Conservation (phyloP, 2,113 vertebrate genomes). For the Garra rufa region DNA sequence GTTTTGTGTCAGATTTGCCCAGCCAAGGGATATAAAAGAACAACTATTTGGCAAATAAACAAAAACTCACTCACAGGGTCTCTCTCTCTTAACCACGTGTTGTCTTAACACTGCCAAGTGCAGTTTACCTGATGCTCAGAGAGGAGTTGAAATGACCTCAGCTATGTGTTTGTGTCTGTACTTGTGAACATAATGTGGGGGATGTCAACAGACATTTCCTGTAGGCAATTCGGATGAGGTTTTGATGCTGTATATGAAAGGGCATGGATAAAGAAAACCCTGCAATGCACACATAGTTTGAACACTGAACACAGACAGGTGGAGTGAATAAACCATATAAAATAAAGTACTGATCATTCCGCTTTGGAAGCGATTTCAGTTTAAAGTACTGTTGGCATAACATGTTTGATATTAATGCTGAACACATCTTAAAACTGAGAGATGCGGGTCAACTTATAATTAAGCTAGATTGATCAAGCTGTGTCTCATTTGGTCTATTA, state of each 20-base stretch:
- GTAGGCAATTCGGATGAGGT: background rate
- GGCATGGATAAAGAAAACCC: background rate
- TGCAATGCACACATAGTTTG: background rate
- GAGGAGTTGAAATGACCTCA: conserved; percentile 17
- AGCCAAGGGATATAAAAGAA: background rate
- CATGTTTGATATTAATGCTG: background rate
- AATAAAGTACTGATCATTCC: background rate
- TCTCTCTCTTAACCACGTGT: conserved; percentile 7
- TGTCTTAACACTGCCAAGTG: conserved; percentile 21
- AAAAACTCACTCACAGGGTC: background rate
- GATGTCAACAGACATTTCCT: conserved; percentile 19
- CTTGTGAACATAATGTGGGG: conserved; percentile 11
- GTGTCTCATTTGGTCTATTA: background rate
- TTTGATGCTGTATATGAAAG: conserved; percentile 13
- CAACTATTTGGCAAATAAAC: conserved; percentile 40
- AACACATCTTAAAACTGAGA: background rate
- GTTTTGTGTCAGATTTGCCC: conserved; percentile 30
- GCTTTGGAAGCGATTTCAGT: background rate
- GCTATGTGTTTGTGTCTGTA: conserved; percentile 13
- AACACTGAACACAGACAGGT: background rate
- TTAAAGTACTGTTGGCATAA: background rate
- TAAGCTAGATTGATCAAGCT: background rate
- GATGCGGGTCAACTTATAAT: background rate
- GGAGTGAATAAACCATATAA: background rate
- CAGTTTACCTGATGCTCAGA: background rate